phyloP scores from a whole-genome alignment of 2,797 vertebrate genomes.

The Kryptolebias ocellatus region DNA sequence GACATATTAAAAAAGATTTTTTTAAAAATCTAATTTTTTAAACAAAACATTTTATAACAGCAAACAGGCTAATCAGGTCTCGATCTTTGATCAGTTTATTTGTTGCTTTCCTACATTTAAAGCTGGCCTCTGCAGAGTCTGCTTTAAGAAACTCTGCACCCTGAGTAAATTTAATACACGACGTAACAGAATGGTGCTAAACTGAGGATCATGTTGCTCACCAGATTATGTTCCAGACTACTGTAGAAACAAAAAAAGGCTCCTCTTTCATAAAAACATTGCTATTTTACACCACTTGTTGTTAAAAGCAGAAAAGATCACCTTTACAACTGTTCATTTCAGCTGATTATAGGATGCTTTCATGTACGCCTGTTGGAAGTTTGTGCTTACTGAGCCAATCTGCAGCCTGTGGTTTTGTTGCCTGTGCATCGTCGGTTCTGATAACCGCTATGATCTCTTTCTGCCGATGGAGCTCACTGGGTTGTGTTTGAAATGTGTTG shows the following conservation, averaged over 20 bases:
- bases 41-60: too few relatives aligned
- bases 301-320: constrained; percentile 2
- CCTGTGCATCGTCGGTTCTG: constrained; percentile 1
- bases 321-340: constrained; percentile 2
- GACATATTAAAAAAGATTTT: too few relatives aligned
- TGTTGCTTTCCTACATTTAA: too few relatives aligned
- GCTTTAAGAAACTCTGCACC: too few relatives aligned
- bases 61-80: too few relatives aligned
- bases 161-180: too few relatives aligned
- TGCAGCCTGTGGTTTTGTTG: constrained; percentile 25
- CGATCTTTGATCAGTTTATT: too few relatives aligned
- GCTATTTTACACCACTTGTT: constrained; percentile 3
- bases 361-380: constrained; percentile 8
- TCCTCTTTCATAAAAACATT: neutral
- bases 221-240: neutral
- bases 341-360: constrained; percentile 11
- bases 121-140: too few relatives aligned
- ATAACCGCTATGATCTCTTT: constrained; percentile 7
- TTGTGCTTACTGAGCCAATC: constrained; percentile 25
- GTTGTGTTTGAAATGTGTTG: constrained; percentile 28
- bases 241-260: neutral
- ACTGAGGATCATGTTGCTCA: neutral
- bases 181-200: neutral
- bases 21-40: too few relatives aligned
- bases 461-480: constrained; percentile 8